Conservation (phyloP, 2,888 invertebrate species). For the Trachelus tabidus region DNA sequence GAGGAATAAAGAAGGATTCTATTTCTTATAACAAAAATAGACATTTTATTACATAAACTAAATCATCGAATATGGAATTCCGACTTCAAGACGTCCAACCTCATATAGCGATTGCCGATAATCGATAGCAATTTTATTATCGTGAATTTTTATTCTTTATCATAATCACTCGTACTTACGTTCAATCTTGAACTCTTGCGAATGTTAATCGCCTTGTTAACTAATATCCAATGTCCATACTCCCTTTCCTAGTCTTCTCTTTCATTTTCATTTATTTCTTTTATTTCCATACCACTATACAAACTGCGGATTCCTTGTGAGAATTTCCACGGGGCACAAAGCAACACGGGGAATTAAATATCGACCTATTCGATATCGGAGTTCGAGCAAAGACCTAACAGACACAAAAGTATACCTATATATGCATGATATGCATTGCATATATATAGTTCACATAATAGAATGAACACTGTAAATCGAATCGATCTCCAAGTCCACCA, state of each 20-base stretch:
- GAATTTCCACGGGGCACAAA: not conserved
- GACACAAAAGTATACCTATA: not conserved
- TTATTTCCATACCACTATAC: not conserved
- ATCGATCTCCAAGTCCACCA: not conserved
- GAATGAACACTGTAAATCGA: not conserved
- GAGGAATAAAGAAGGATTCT: not conserved
- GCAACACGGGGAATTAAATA: not conserved
- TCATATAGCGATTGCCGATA: not conserved
- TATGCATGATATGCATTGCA: not conserved
- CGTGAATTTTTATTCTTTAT: not conserved
- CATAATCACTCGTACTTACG: not conserved
- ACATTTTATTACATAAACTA: not conserved
- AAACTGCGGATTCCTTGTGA: not conserved
- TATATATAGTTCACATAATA: not conserved
- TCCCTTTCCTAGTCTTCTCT: not conserved
- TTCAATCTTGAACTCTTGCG: not conserved
- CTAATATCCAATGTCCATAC: not conserved
- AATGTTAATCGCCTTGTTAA: not conserved
- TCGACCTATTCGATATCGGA: not conserved
- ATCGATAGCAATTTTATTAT: not conserved
- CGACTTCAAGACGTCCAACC: not conserved
- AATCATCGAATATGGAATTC: not conserved
- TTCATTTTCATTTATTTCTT: not conserved
- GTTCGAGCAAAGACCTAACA: not conserved
- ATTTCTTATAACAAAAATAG: not conserved